Base-by-base conservation (phyloP, 2,113 vertebrate genomes). In the Entelurus aequoreus region DNA sequence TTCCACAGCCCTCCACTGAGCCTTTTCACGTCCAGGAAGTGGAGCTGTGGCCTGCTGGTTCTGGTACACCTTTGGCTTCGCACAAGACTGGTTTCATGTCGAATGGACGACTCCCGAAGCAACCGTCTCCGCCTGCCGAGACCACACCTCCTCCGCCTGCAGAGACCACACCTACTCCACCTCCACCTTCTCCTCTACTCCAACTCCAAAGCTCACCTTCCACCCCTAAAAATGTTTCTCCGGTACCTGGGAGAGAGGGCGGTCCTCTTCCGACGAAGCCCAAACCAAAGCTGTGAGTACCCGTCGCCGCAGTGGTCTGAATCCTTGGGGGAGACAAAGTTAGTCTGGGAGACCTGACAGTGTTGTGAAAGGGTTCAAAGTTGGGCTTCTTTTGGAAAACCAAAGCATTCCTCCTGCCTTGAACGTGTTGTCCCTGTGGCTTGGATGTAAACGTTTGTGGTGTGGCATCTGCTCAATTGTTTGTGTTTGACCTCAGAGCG, bases 211-310 rank as follows among this genome's bases (percentile, higher is more conserved):
- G 75, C 42, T 71, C 72, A 4, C 59, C 66, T 19, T 78, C 87
- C 21, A 28, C 87, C 63, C 64, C 68, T 28, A 73, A 75, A 60
- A 77, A 68, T 60, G 42, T 68, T 76, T 86, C 91, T 64, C 89
- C 89, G 67, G 92, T 91, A 21, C 91, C 90, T 8, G 84, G 74
- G 8, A 99, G 92, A 84, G 93, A 94, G 0, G 93, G 89, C 16
- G 95, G 91, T 12, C 96, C 95, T 0, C 87, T 97, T 72, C 93
- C 94, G 54, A 93, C 93, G 75, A 99, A 94, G 71, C 90, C 90
- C 13, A 91, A 91, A 79, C 97, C 97, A 40, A 99, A 97, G 85
- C 92, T 99, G 97, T 98, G 88, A 98, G 97, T 98, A 87, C 47
- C 80, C 61, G 57, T 65, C 7, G 9, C 68, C 54, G 11, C 48